Evolutionary conservation across 2,113 vertebrate species (phyloP), one percentile per base, ranked within the genome.

Genomic region (Salminus brasiliensis): DNA sequence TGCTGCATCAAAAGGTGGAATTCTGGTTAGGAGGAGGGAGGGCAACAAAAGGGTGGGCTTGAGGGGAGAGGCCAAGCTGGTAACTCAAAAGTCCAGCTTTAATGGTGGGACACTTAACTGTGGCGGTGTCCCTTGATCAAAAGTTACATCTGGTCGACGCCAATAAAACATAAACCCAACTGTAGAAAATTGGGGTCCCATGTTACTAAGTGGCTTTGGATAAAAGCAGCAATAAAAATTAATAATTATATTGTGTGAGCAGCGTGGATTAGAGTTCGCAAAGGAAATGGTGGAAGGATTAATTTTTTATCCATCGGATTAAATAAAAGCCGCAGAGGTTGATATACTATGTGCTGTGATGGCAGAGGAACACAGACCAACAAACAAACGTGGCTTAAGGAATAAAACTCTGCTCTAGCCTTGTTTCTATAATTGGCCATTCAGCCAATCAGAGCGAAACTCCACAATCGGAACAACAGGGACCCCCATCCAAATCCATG

Each of bases 221-320:
- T 91, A 87, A 92, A 93, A 90, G 89, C 86, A 72, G 86, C 85
- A 84, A 83, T 88, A 88, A 90, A 91, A 90, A 88, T 78, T 32
- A 83, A 87, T 85, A 84, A 91, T 85, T 81, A 68, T 69, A 84
- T 83, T 80, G 73, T 76, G 81, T 78, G 80, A 82, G 76, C 27
- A 82, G 80, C 60, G 32, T 74, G 78, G 85, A 87, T 90, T 86
- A 85, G 60, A 72, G 79, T 74, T 72, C 66, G 70, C 76, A 76
- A 76, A 36, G 72, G 34, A 79, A 84, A 88, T 55, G 43, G 53
- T 34, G 55, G 34, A 41, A 63, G 76, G 47, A 81, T 88, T 82
- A 88, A 86, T 84, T 82, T 85, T 84, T 85, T 78, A 83, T 79
- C 79, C 78, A 63, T 32, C 29, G 67, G 78, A 83, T 85, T 84